Conservation (phyloP, 1,140 invertebrate genomes). For the Glomeris maerens region DNA sequence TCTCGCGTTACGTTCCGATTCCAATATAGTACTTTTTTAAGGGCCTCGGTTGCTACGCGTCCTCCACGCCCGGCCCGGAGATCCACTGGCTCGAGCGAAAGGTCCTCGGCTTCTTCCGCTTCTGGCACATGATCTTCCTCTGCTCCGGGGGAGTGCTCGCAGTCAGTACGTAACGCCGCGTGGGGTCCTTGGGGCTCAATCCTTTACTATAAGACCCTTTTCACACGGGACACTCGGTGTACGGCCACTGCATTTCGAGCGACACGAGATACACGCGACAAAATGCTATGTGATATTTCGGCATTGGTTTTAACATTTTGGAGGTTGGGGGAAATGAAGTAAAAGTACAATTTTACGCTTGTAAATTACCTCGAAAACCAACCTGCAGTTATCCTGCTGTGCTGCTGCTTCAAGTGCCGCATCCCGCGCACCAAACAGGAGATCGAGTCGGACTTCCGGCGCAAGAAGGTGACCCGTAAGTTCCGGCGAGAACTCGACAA, state of each 20-base stretch:
- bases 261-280: background rate
- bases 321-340: background rate
- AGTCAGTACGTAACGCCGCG: constrained; percentile 22
- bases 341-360: constrained; percentile 1
- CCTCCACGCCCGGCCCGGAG: too few species aligned
- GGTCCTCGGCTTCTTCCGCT: constrained; percentile 26
- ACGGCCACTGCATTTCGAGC: background rate
- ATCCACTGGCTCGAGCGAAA: constrained; percentile 29
- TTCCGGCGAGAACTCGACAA: constrained; percentile 62
- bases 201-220: background rate
- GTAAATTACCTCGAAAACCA: background rate
- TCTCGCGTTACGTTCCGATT: too few species aligned
- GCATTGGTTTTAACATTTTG: background rate
- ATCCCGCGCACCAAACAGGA: constrained; percentile 83
- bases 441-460: constrained; percentile 75
- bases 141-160: constrained; percentile 19
- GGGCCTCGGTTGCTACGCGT: too few species aligned
- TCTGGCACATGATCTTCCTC: constrained; percentile 33
- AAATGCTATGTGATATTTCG: background rate
- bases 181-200: background rate
- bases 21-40: too few species aligned
- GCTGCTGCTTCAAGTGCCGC: constrained; percentile 70
- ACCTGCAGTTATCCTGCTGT: constrained; percentile 49
- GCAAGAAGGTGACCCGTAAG: constrained; percentile 62
- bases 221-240: constrained; percentile 1